phyloP scores from a whole-genome alignment of 2,888 invertebrate species.

The Limnephilus auricula region DNA sequence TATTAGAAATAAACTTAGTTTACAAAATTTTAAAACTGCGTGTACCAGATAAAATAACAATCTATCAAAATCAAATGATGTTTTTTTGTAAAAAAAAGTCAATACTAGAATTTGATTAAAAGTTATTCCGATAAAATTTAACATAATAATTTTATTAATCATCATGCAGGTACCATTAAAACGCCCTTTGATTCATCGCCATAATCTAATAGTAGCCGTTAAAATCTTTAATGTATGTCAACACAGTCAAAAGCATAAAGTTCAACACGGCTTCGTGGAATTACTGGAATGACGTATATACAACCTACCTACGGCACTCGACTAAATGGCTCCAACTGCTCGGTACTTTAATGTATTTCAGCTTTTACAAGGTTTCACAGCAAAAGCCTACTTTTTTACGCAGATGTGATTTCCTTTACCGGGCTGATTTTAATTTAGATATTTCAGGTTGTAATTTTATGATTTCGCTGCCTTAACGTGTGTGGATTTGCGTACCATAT shows the following conservation, averaged over 20 bases:
- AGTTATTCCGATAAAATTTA: no score
- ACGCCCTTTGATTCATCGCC: neutral
- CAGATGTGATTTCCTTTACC: neutral
- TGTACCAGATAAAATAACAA: no score
- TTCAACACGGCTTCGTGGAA: neutral
- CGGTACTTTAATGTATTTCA: neutral
- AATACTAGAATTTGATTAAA: no score
- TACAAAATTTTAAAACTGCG: no score
- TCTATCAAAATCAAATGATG: no score
- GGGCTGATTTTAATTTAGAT: neutral
- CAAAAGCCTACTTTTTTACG: neutral
- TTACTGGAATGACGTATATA: neutral
- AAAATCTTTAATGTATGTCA: constrained; percentile 5
- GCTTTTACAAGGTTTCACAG: neutral
- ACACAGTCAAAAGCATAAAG: neutral
- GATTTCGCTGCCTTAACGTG: neutral
- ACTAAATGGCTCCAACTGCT: neutral
- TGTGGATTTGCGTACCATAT: neutral
- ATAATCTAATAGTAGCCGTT: neutral
- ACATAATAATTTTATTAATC: neutral
- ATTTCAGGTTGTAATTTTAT: neutral
- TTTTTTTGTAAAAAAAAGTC: no score
- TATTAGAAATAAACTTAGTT: no score
- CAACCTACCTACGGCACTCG: neutral
- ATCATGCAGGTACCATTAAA: neutral